Base-by-base conservation (phyloP, 2,113 vertebrate genomes). In the Danio rerio region DNA sequence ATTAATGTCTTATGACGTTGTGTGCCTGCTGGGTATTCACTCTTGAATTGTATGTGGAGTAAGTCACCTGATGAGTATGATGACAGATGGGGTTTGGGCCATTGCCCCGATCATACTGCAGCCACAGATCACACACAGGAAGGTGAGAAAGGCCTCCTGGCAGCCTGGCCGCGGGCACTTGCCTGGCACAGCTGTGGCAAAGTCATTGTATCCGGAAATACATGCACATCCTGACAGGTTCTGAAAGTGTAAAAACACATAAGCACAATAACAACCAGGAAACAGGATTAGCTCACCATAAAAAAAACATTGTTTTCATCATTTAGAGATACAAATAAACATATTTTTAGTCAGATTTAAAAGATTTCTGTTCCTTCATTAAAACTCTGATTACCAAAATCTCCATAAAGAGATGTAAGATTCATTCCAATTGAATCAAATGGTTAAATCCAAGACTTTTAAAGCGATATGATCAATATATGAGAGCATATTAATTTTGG, bases 61-160 rank as follows among this genome's bases (percentile, higher is more conserved):
- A 10, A 9, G 90, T 84, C 84, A 97, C 98, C 98, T 96, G 95
- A 99, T 99, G 12, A 99, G 95, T 74, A 99, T 97, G 92, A 99
- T 99, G 87, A 99, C 97, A 0, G 98, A 99, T 0, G 98, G 98
- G 0, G 98, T 99, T 93, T 99, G 98, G 0, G 97, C 98, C 98
- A 99, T 99, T 82, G 97, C 97, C 70, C 98, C 98, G 0, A 99
- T 96, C 95, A 99, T 94, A 92, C 97, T 99, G 94, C 98, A 99
- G 84, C 94, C 93, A 8, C 98, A 99, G 93, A 99, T 97, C 89
- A 99, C 95, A 4, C 96, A 98, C 55, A 99, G 95, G 93, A 99
- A 99, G 91, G 94, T 97, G 91, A 98, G 94, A 90, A 99, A 99
- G 88, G 95, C 92, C 92, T 98, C 95, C 89, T 96, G 95, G 9